These are phyloP conservation scores for Meda fulgida DNA, from an alignment of 2,797 vertebrate species.

Conservation along the genomic window DNA sequence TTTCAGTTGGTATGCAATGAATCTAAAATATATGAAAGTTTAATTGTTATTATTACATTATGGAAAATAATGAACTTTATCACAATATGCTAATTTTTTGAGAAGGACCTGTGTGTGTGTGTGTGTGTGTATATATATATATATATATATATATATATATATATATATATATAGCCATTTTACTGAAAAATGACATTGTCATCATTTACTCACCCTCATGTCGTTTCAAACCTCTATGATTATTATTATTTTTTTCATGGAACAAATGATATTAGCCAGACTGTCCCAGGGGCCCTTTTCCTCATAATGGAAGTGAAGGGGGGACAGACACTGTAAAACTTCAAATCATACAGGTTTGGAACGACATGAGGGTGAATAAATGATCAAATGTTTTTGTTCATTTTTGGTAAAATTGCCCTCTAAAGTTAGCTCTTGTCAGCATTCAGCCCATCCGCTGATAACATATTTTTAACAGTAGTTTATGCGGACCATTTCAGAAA, in stretches of 20 bases:
- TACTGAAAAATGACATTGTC: no score
- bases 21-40: no score
- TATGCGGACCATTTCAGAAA: constrained; percentile 14
- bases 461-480: neutral
- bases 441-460: neutral
- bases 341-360: neutral
- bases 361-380: neutral
- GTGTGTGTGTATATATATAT: no score
- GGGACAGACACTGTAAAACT: neutral
- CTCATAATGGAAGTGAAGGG: neutral
- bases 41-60: no score
- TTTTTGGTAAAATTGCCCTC: neutral
- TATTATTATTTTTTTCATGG: neutral
- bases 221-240: neutral
- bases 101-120: no score
- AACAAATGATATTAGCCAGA: neutral
- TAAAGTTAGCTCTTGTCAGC: neutral
- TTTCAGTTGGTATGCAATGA: no score
- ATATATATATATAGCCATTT: no score
- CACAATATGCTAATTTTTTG: no score
- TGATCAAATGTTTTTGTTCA: neutral
- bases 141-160: no score
- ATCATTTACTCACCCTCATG: neutral
- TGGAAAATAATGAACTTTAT: no score
- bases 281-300: neutral